These are phyloP conservation scores for Chaitophorus viminalis DNA, from an alignment of 2,888 invertebrate genomes.

Conservation along the genomic window DNA sequence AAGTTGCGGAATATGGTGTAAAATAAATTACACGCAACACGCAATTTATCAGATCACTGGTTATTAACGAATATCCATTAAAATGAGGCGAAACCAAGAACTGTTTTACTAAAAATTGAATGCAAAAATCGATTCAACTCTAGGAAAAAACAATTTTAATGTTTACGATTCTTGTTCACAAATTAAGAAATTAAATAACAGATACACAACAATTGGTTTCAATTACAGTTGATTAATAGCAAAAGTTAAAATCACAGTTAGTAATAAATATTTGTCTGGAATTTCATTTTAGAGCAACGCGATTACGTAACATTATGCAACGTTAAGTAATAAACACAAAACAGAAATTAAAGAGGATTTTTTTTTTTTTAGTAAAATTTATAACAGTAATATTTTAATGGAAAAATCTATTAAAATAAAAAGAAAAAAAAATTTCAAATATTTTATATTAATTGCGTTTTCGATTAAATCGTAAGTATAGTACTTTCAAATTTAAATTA, in stretches of 20 bases:
- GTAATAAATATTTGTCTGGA: not conserved
- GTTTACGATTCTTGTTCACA: not conserved
- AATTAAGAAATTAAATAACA: slow-evolving; percentile 27
- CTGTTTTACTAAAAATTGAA: no score
- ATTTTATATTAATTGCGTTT: slow-evolving; percentile 10
- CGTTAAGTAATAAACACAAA: not conserved
- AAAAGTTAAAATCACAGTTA: not conserved
- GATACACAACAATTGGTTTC: not conserved
- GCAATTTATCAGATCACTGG: not conserved
- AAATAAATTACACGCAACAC: not conserved
- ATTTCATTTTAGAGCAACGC: not conserved
- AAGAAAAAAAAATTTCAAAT: slow-evolving; percentile 1
- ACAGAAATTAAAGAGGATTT: slow-evolving; percentile 6
- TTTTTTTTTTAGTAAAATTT: not conserved
- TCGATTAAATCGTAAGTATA: slow-evolving; percentile 21
- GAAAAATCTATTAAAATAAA: slow-evolving; percentile 9
- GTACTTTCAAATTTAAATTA: not conserved
- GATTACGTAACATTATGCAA: not conserved
- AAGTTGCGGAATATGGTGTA: not conserved
- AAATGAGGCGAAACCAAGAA: slow-evolving; percentile 1
- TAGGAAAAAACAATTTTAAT: no score
- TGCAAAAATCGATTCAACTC: no score
- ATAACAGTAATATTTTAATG: not conserved
- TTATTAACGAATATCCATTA: not conserved
- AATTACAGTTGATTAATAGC: slow-evolving; percentile 11